A percentile compares a stretch with the other conserved stretches of the same genome.
These are phyloP conservation scores for Amphiprion ocellaris DNA, from an alignment of 2,113 vertebrate species.

Conservation along the genomic window DNA sequence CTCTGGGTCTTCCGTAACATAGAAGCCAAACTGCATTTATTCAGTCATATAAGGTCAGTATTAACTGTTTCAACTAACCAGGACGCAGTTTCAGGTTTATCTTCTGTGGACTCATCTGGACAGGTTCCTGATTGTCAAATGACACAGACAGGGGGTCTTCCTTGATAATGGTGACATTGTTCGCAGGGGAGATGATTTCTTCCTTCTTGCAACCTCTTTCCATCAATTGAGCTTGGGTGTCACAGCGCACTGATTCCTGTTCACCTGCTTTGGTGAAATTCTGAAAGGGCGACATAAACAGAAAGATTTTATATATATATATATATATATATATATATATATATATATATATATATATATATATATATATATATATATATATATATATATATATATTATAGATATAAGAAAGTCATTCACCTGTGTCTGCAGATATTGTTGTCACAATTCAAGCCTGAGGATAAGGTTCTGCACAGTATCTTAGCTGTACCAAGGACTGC, in stretches of 20 bases:
- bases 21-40: too few relatives aligned
- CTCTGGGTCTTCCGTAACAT: too few relatives aligned
- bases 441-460: too few relatives aligned
- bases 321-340: too few relatives aligned
- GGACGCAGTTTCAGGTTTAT: conserved; percentile 86
- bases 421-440: too few relatives aligned
- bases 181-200: conserved; percentile 84
- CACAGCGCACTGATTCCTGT: conserved; percentile 89
- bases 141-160: background rate
- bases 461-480: too few relatives aligned
- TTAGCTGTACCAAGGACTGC: too few relatives aligned
- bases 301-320: too few relatives aligned
- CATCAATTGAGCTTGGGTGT: conserved; percentile 81
- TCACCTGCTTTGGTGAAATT: conserved; percentile 89
- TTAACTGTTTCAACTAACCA: conserved; percentile 77
- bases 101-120: conserved; percentile 88
- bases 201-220: conserved; percentile 73
- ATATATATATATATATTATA: background rate
- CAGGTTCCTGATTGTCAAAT: conserved; percentile 31
- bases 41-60: background rate
- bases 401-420: too few relatives aligned
- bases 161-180: fast-evolving
- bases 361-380: too few relatives aligned
- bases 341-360: too few relatives aligned
- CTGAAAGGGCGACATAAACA: conserved; percentile 70